Evolutionary conservation across 1,140 invertebrate species (phyloP).

Genomic region (Thaumetopoea pityocampa): DNA sequence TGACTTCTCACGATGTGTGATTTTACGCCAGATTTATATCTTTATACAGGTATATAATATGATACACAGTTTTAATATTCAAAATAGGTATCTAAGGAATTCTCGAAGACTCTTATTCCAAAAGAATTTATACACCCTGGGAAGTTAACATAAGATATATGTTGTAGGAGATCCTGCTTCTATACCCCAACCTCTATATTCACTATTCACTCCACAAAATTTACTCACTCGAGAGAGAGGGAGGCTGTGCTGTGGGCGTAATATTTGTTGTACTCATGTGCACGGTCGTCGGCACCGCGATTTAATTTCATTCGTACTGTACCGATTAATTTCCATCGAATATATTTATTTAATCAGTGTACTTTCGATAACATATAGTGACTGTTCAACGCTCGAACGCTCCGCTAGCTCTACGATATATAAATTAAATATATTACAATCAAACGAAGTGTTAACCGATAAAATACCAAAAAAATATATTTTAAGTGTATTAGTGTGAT

Average conservation of each 20-base stretch:
- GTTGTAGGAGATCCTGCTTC: too few species aligned
- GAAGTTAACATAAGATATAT: too few species aligned
- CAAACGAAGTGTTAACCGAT: constrained; percentile 25
- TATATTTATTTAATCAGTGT: constrained; percentile 53
- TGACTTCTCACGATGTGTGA: too few species aligned
- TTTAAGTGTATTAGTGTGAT: constrained; percentile 31
- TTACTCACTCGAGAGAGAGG: constrained; percentile 50
- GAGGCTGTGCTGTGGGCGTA: constrained; percentile 65
- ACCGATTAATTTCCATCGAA: constrained; percentile 41
- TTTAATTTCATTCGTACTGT: constrained; percentile 40
- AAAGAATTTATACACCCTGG: too few species aligned
- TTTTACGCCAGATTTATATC: too few species aligned
- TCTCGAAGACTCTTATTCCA: too few species aligned
- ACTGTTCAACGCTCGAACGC: constrained; percentile 21
- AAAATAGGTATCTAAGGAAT: too few species aligned
- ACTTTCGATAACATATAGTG: constrained; percentile 35
- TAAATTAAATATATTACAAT: too few species aligned
- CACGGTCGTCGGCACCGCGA: constrained; percentile 44
- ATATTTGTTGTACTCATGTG: constrained; percentile 47
- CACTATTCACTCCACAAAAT: too few species aligned
- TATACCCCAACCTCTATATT: too few species aligned
- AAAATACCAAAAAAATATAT: constrained; percentile 29
- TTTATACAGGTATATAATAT: too few species aligned
- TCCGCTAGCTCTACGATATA: constrained; percentile 20
- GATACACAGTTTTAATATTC: too few species aligned